Evolutionary conservation across 2,888 invertebrate genomes (phyloP).

Genomic region (Eupithecia insigniata): DNA sequence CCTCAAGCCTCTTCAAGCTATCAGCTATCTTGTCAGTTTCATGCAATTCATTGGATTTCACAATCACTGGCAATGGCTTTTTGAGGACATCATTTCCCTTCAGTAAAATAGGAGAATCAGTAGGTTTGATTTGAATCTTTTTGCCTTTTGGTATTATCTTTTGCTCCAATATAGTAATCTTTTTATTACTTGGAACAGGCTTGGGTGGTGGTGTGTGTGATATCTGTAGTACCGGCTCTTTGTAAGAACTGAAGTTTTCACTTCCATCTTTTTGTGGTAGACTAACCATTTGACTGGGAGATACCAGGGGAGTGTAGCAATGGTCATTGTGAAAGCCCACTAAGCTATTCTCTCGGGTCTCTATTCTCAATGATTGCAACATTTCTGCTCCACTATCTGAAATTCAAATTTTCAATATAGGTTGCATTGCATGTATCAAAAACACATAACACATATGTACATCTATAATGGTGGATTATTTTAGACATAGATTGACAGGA

Average conservation of each 20-base stretch:
- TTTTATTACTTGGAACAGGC: constrained; percentile 74
- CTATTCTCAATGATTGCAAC: constrained; percentile 78
- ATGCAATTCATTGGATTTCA: constrained; percentile 64
- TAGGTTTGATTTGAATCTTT: constrained; percentile 71
- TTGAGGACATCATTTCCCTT: constrained; percentile 74
- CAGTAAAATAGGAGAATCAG: constrained; percentile 65
- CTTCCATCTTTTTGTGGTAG: constrained; percentile 57
- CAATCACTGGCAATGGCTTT: constrained; percentile 65
- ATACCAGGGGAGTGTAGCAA: constrained; percentile 90
- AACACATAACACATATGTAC: neutral
- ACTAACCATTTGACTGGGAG: constrained; percentile 81
- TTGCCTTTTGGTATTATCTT: constrained; percentile 81
- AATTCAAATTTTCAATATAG: constrained; percentile 27
- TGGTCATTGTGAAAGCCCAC: constrained; percentile 90
- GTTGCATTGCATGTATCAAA: neutral
- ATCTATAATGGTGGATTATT: constrained; percentile 1
- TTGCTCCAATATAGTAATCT: constrained; percentile 79
- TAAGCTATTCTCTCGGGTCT: constrained; percentile 81
- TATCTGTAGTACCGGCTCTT: constrained; percentile 78
- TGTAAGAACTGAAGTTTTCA: constrained; percentile 66
- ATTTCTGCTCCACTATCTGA: constrained; percentile 81
- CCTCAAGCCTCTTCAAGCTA: constrained; percentile 72
- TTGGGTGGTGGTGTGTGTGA: constrained; percentile 75
- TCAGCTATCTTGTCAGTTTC: constrained; percentile 59
- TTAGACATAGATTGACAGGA: neutral